These are phyloP conservation scores for Mycalesis mineus DNA, from an alignment of 2,888 invertebrate genomes.

Conservation along the genomic window DNA sequence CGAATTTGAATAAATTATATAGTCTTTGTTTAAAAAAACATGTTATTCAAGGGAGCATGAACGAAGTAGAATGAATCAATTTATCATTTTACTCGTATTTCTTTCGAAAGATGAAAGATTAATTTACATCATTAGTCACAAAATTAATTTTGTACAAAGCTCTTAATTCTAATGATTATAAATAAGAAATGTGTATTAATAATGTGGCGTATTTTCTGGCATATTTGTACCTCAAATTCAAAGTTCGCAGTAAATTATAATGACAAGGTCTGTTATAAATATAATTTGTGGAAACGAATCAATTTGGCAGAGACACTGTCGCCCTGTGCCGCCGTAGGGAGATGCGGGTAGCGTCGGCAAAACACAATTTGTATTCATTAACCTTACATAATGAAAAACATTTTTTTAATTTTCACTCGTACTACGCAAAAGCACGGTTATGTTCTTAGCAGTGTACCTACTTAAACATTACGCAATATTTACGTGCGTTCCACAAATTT, in stretches of 20 bases:
- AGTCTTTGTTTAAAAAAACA: too few relatives aligned
- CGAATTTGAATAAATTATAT: too few relatives aligned
- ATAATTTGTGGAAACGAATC: constrained; percentile 14
- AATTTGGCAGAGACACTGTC: constrained; percentile 12
- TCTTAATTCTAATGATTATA: background rate
- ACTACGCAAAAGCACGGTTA: too few relatives aligned
- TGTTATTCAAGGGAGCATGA: background rate
- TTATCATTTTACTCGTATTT: background rate
- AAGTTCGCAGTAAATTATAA: background rate
- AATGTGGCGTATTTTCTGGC: background rate
- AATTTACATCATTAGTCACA: background rate
- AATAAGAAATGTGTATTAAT: background rate
- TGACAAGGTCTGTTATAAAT: constrained; percentile 10
- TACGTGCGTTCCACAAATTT: too few relatives aligned
- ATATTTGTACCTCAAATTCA: background rate
- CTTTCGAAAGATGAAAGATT: background rate
- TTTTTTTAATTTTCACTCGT: too few relatives aligned
- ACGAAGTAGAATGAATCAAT: background rate
- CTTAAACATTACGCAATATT: too few relatives aligned
- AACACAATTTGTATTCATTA: background rate
- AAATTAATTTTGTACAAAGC: background rate
- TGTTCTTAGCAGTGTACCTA: too few relatives aligned
- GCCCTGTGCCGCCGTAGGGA: background rate
- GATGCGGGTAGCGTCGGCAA: background rate
- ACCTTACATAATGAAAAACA: background rate